Evolutionary conservation across 2,113 vertebrate genomes (phyloP), one percentile per base, ranked within the genome.

Genomic region (Pluvialis apricaria): DNA sequence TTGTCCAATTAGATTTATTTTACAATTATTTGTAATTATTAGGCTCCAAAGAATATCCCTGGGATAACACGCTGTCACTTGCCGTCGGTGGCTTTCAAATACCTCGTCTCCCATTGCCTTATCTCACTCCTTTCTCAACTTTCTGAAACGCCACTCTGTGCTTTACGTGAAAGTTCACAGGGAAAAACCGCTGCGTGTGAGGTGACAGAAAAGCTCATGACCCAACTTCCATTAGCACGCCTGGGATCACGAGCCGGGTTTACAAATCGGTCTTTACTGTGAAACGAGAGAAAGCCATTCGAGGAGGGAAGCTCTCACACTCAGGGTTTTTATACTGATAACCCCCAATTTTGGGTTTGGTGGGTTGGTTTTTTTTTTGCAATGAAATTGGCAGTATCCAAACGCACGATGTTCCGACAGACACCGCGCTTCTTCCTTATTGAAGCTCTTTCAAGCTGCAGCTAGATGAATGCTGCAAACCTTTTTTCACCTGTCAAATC

Each of bases 391-490:
- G 60, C 29, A 68, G 26, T 28, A 76, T 18, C 66, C 38, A 32
- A 78, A 87, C 42, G n/a, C 1, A 1, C 14, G 24, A 51, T 29
- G 49, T 32, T 58, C 68, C 1, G 0, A n/a, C 15, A 42, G 45
- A 15, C 7, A 7, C 5, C 15, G 19, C 0, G 0, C 28, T 2
- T 55, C 64, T 44, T 58, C 57, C 61, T 13, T 6, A 24, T 2
- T 0, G 0, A 34, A 11, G 22, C 71, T 49, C 47, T 76, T 76
- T 29, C 20, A 44, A 76, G 60, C 0, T 60, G 60, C 64, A 64
- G 36, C 9, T 32, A 40, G 38, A 49, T 25, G 28, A 36, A 65
- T 0, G 1, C 10, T 4, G 1, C 45, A 68, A 72, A 71, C 29
- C 38, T 72, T 44, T 32, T 34, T 49, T 26, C 66, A n/a, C 62